phyloP scores from a whole-genome alignment of 2,113 vertebrate genomes.

The Rhinichthys klamathensis region DNA sequence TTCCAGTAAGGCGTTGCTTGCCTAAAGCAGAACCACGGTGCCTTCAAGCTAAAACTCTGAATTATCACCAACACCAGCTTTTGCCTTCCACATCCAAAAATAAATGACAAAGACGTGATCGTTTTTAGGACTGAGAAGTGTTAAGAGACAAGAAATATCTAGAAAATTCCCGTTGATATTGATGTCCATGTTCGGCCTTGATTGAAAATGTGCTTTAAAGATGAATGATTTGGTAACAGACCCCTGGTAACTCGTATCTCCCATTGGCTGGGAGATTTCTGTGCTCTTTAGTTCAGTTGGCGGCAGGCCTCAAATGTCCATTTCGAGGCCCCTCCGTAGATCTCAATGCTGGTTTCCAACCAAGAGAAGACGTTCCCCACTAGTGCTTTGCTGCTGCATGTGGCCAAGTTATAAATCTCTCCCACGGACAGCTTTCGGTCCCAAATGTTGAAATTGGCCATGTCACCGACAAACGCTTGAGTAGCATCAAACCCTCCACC shows the following conservation, averaged over 20 bases:
- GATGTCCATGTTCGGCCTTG: conserved; percentile 52
- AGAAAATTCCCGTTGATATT: conserved; percentile 64
- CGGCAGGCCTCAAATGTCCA: conserved; percentile 98
- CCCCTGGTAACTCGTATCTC: conserved; percentile 54
- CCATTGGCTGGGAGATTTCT: conserved; percentile 50
- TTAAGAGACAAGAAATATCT: conserved; percentile 60
- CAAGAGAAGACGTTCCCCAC: conserved; percentile 94
- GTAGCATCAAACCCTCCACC: conserved; percentile 97
- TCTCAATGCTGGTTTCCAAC: conserved; percentile 90
- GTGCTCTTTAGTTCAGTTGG: conserved; percentile 88
- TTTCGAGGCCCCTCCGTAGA: conserved; percentile 94
- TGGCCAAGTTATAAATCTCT: conserved; percentile 93
- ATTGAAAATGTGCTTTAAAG: conserved; percentile 52
- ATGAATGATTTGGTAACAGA: conserved; percentile 59
- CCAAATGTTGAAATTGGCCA: conserved; percentile 98
- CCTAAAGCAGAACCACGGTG: conserved; percentile 26
- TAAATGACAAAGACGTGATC: conserved; percentile 16
- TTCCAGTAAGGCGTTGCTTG: conserved; percentile 47
- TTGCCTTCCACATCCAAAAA: conserved; percentile 31
- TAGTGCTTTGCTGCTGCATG: conserved; percentile 92
- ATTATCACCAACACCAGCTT: conserved; percentile 12
- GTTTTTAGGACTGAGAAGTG: not conserved
- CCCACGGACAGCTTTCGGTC: conserved; percentile 90
- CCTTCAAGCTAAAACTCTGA: conserved; percentile 8
- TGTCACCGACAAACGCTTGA: conserved; percentile 94